These are phyloP conservation scores for Zele albiditarsus DNA, from an alignment of 2,888 invertebrate species.

Conservation along the genomic window DNA sequence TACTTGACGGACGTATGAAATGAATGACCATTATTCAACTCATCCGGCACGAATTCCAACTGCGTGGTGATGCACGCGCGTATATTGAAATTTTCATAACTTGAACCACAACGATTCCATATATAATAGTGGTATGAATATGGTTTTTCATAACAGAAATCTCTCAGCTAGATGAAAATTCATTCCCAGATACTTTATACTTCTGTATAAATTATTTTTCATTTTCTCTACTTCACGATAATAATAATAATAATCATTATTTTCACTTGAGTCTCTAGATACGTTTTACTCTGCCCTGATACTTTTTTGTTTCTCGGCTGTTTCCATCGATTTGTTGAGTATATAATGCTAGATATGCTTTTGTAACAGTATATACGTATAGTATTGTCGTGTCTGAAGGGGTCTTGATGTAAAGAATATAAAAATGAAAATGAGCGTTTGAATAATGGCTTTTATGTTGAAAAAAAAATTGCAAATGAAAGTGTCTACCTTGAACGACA, in stretches of 20 bases:
- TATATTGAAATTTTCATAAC: slow-evolving; percentile 38
- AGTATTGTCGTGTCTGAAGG: background rate
- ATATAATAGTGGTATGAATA: background rate
- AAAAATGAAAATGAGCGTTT: background rate
- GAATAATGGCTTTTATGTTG: background rate
- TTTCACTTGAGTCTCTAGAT: background rate
- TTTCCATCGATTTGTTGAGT: background rate
- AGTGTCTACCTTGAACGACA: background rate
- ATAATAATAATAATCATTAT: background rate
- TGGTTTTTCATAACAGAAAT: background rate
- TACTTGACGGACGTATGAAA: slow-evolving; percentile 25
- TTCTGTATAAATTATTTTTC: background rate
- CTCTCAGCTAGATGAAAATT: background rate
- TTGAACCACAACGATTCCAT: background rate
- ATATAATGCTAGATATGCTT: background rate
- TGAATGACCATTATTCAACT: slow-evolving; percentile 49
- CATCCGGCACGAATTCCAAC: slow-evolving; percentile 47
- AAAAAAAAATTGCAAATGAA: background rate
- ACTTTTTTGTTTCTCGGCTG: background rate
- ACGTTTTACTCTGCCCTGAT: background rate
- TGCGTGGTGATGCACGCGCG: slow-evolving; percentile 25
- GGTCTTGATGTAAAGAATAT: background rate
- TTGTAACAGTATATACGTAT: background rate
- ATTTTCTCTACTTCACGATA: background rate
- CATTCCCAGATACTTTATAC: background rate